These are phyloP conservation scores for Heliocidaris erythrogramma DNA, from an alignment of 35 echinoderm and acorn worm genomes.

Conservation along the genomic window DNA sequence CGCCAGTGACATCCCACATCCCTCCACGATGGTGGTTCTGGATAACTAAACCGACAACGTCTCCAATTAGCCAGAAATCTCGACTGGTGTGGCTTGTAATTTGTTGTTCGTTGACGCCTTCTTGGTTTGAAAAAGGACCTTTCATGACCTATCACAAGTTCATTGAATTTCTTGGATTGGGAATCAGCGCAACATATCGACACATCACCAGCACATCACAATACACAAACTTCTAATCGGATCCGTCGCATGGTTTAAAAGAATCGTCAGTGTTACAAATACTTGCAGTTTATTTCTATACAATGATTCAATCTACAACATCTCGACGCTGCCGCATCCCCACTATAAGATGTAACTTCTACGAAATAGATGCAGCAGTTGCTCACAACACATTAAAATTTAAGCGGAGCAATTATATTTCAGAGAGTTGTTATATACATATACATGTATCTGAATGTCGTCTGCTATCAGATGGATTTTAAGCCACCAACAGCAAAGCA, in stretches of 20 bases:
- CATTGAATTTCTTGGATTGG: not conserved
- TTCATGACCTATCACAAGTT: not conserved
- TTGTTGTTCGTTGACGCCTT: not conserved
- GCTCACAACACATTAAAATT: not conserved
- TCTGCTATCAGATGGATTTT: not conserved
- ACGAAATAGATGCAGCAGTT: not conserved
- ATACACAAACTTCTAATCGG: no score
- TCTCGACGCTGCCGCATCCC: not conserved
- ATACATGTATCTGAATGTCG: not conserved
- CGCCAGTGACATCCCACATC: not conserved
- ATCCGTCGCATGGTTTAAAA: not conserved
- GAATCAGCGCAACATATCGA: not conserved
- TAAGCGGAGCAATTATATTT: no score
- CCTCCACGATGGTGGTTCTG: not conserved
- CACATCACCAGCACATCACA: not conserved
- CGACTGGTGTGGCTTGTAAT: not conserved
- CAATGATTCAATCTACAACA: not conserved
- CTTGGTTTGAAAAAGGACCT: not conserved
- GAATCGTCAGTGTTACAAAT: no score
- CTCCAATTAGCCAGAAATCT: not conserved
- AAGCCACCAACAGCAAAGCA: not conserved
- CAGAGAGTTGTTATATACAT: no score
- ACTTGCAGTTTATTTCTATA: no score
- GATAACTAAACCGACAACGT: not conserved
- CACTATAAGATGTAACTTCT: not conserved